A percentile compares a stretch with the other conserved stretches of the same genome.
These are phyloP conservation scores for Luperina nickerlii DNA, from an alignment of 2,888 invertebrate species.

Conservation along the genomic window DNA sequence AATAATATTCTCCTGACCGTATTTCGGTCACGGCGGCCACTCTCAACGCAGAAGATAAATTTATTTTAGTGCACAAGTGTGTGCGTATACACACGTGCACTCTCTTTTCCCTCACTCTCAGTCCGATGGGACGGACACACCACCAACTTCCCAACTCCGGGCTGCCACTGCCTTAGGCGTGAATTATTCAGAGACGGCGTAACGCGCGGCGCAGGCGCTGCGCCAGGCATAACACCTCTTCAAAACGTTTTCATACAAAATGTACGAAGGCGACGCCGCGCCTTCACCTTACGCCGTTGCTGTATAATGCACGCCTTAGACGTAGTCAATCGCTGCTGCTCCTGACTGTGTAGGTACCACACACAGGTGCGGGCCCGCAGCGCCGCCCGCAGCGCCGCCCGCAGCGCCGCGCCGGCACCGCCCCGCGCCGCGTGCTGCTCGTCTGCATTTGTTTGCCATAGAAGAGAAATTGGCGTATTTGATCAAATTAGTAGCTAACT, in stretches of 20 bases:
- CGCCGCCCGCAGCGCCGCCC: not conserved
- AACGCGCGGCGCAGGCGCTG: too few relatives aligned
- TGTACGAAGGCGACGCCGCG: too few relatives aligned
- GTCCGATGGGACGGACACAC: not conserved
- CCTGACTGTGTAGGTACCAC: not conserved
- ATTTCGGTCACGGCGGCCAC: not conserved
- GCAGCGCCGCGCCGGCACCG: not conserved
- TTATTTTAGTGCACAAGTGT: not conserved
- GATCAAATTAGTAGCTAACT: slow-evolving; percentile 56
- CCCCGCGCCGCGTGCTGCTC: slow-evolving; percentile 23
- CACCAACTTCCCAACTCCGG: not conserved
- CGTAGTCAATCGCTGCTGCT: not conserved
- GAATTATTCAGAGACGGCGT: too few relatives aligned
- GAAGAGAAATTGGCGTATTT: slow-evolving; percentile 29
- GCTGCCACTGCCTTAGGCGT: not conserved
- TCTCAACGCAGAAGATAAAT: not conserved
- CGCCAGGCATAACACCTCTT: too few relatives aligned
- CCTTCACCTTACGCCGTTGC: too few relatives aligned
- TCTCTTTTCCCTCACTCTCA: not conserved
- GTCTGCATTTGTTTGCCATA: slow-evolving; percentile 37
- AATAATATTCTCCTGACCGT: not conserved
- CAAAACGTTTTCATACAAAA: too few relatives aligned
- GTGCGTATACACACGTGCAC: not conserved
- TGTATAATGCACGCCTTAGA: not conserved
- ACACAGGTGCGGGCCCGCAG: not conserved